phyloP scores from a whole-genome alignment of 2,113 vertebrate genomes.

The Hylia prasina region DNA sequence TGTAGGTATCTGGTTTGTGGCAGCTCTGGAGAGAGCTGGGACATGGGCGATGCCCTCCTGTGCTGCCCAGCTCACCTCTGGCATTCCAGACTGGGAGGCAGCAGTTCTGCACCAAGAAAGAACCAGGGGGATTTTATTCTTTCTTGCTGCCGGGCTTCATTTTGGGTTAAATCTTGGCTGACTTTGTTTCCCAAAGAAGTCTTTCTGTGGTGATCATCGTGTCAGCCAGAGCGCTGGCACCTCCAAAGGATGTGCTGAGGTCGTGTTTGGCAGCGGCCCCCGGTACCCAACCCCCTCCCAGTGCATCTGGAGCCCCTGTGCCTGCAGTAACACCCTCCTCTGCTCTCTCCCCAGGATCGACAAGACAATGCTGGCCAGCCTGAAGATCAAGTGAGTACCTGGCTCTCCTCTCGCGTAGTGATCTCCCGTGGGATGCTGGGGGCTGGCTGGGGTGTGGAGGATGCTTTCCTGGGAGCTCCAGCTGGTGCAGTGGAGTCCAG shows the following conservation, averaged over 20 bases:
- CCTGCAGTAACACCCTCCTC: not conserved
- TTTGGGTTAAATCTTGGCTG: not conserved
- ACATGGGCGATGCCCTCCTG: accelerated
- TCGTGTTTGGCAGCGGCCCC: not conserved
- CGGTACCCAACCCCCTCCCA: not conserved
- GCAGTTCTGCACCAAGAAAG: not conserved
- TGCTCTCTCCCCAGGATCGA: conserved; percentile 77
- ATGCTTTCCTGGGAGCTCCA: not conserved
- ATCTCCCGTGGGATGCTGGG: not conserved
- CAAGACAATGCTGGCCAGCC: conserved; percentile 79
- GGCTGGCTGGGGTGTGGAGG: not conserved
- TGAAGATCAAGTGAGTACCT: conserved; percentile 81
- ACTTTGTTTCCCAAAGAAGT: not conserved
- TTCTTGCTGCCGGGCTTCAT: not conserved
- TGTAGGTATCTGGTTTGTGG: not conserved
- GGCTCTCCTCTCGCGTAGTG: accelerated
- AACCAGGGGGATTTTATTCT: not conserved
- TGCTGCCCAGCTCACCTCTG: not conserved
- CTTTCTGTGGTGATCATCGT: accelerated
- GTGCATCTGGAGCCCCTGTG: accelerated
- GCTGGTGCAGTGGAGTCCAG: not conserved
- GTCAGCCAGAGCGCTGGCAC: not conserved
- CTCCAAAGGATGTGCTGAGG: not conserved
- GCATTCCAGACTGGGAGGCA: not conserved
- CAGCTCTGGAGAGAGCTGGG: not conserved